Conservation (phyloP, 2,113 vertebrate species). For the Artemisiospiza belli region DNA sequence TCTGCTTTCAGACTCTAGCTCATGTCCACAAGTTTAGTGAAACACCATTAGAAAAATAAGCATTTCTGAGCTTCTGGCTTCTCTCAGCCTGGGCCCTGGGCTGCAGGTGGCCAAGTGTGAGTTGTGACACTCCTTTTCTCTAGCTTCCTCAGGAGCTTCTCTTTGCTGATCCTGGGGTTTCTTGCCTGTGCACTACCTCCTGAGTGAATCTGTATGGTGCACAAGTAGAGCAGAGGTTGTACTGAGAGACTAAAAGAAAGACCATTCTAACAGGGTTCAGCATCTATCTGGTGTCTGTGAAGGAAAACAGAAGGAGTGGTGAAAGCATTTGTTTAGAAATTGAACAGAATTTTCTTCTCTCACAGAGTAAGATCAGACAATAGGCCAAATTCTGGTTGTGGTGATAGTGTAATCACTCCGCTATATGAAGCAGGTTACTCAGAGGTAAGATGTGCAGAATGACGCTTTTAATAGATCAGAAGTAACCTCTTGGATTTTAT, state of each 20-base stretch:
- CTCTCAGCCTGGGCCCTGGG: neutral
- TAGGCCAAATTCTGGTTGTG: neutral
- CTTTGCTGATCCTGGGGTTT: neutral
- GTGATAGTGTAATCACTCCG: neutral
- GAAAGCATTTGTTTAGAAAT: neutral
- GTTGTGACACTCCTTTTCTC: neutral
- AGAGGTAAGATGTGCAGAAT: neutral
- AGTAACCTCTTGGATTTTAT: slow-evolving; percentile 49
- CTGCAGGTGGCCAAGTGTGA: neutral
- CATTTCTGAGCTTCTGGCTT: slow-evolving; percentile 17
- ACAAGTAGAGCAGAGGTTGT: neutral
- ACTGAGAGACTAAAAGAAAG: neutral
- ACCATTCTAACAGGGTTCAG: neutral
- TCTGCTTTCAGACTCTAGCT: neutral
- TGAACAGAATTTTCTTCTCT: neutral
- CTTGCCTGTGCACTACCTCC: neutral
- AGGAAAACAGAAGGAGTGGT: neutral
- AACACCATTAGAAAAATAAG: neutral
- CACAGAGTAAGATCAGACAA: neutral
- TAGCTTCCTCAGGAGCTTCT: neutral
- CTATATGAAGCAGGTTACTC: slow-evolving; percentile 20
- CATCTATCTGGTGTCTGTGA: neutral
- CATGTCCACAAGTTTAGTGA: neutral
- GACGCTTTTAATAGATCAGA: slow-evolving; percentile 1
- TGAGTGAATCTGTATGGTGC: neutral